phyloP scores from a whole-genome alignment of 2,797 vertebrate species.

The Muscicapa comitata region DNA sequence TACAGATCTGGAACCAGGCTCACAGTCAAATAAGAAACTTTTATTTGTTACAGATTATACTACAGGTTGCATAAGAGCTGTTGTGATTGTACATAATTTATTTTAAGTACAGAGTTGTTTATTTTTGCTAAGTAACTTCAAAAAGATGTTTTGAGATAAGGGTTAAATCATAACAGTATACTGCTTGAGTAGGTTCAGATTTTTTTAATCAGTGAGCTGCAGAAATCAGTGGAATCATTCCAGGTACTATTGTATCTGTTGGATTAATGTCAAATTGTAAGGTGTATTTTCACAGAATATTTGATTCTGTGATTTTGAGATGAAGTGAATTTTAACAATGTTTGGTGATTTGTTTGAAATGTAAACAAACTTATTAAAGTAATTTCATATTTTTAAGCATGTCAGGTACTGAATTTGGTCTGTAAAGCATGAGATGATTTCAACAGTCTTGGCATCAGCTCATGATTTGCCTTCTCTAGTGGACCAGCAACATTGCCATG shows the following conservation, averaged over 20 bases:
- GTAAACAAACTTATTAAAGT: neutral
- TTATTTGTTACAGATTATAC: neutral
- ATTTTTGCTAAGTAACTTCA: constrained; percentile 30
- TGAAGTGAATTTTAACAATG: neutral
- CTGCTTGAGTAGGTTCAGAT: neutral
- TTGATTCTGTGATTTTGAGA: neutral
- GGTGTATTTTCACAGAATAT: neutral
- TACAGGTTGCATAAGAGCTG: neutral
- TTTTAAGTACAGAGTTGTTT: constrained; percentile 24
- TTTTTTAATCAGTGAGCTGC: neutral
- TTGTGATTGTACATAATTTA: neutral
- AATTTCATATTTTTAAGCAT: neutral
- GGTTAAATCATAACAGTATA: neutral
- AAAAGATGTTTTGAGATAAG: neutral
- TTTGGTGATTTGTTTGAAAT: neutral
- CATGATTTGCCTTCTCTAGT: neutral
- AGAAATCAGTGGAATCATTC: neutral
- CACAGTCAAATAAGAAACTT: neutral
- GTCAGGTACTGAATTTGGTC: neutral
- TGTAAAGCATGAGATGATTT: neutral
- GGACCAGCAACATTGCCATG: neutral
- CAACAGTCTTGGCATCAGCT: neutral
- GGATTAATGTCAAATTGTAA: neutral
- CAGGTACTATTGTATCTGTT: neutral
- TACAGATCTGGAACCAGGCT: neutral